Evolutionary conservation across 2,797 vertebrate genomes (phyloP).

Genomic region (Cheirogaleus major): DNA sequence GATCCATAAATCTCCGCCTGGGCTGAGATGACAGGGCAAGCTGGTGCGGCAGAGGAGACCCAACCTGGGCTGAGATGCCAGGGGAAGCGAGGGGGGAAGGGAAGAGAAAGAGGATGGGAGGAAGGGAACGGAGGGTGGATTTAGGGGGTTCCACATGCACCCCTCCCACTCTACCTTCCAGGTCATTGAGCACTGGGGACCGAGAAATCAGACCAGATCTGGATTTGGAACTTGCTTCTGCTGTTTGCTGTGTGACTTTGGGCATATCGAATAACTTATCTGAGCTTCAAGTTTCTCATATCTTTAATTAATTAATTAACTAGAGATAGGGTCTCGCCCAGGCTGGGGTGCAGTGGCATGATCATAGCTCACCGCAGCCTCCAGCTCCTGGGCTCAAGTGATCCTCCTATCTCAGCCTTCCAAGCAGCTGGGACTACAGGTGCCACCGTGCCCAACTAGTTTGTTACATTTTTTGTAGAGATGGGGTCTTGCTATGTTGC

Average conservation of each 20-base stretch:
- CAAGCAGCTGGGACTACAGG: neutral
- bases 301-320: neutral
- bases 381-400: neutral
- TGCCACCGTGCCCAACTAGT: neutral
- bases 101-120: neutral
- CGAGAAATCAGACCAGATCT: neutral
- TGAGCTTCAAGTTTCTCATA: neutral
- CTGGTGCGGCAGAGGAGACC: neutral
- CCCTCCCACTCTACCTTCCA: neutral
- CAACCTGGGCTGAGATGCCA: neutral
- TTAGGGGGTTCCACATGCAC: rapidly evolving
- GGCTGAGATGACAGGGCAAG: slow-evolving; percentile 47
- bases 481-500: neutral
- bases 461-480: neutral
- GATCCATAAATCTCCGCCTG: slow-evolving; percentile 67
- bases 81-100: rapidly evolving
- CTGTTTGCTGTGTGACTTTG: slow-evolving; percentile 26
- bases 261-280: neutral
- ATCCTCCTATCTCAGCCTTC: neutral
- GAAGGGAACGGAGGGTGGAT: neutral
- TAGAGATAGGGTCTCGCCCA: neutral
- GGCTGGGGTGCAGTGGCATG: neutral
- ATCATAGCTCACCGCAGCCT: neutral
- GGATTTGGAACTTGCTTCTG: neutral
- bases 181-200: neutral